Percentiles rank a stretch among this genome's conserved stretches.
These are phyloP conservation scores for Nanorana parkeri DNA, from an alignment of 2,113 vertebrate species.

Conservation along the genomic window DNA sequence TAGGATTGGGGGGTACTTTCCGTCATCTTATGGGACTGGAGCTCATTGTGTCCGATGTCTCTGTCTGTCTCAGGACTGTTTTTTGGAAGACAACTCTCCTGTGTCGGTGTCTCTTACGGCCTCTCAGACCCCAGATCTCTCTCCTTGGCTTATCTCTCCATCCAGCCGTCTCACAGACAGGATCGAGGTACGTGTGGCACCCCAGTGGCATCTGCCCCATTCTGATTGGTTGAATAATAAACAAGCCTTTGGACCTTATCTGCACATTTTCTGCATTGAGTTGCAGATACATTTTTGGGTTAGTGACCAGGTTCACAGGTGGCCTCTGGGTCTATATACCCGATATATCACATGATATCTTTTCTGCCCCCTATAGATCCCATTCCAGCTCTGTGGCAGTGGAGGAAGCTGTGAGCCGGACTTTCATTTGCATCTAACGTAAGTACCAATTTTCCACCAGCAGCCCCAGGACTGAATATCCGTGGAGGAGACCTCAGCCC, in stretches of 20 bases:
- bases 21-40: no score
- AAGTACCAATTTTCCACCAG: not conserved
- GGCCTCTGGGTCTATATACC: not conserved
- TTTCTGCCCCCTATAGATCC: not conserved
- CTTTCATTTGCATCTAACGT: not conserved
- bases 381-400: conserved; percentile 23
- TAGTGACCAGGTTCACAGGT: not conserved
- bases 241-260: no score
- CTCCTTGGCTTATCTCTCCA: conserved; percentile 19
- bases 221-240: no score
- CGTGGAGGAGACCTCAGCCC: not conserved
- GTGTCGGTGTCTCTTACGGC: not conserved
- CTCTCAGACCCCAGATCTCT: not conserved
- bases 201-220: not conserved
- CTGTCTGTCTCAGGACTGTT: conserved; percentile 12
- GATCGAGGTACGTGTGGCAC: conserved; percentile 4
- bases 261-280: no score
- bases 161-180: not conserved
- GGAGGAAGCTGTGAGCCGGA: not conserved
- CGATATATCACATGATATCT: not conserved
- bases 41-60: not conserved
- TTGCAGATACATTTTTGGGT: no score
- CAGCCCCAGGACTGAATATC: not conserved
- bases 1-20: no score
- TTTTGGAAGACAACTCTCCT: not conserved